Base-by-base conservation (phyloP, 1,140 invertebrate genomes). In the Maniola jurtina region DNA sequence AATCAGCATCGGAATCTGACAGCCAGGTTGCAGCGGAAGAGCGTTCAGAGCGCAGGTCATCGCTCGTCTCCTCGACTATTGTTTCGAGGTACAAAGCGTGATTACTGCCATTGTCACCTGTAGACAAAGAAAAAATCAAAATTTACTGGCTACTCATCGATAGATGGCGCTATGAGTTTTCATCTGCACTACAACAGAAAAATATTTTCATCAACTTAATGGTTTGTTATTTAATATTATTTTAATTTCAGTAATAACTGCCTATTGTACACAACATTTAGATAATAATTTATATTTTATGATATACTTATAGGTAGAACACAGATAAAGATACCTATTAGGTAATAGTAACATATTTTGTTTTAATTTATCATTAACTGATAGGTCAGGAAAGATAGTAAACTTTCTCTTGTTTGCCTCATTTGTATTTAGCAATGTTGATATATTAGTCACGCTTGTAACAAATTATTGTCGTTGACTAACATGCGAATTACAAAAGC, bases 61-160 rank as follows among this genome's bases (percentile, higher is more conserved):
- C 95, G 66, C 94, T 95, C 2, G 94, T 95, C 83, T 95, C 95
- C 80, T 96, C 95, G 67, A 95, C 90, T 80, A 96, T 96, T 0
- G 95, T 96, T 84, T 95, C 95, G 86, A 96, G 89, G 81, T 91
- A 92, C 73, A 89, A 80, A 68, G 86, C 86, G 71, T 88, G 84
- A 72, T 82, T 88, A 79, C 84, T 89, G 79, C 88, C 88, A 80
- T 78, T 84, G 72, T 90, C 86, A 78, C 84, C 86, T 88, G 76
- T 15, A 50, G 63, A 80, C 64, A 84, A 79, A 45, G 5, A 45
- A 45, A 76, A 64, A 25, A 25, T 25, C 16, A 68, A 63, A 68
- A 63, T 14, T 25, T 61, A 11, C 67, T 61, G 47, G n/a, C 73
- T 76, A 78, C 55, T 77, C 47, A 14, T 35, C 61, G 62, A 69